Conservation (phyloP, 2,797 vertebrate species). For the Tiaroga cobitis region DNA sequence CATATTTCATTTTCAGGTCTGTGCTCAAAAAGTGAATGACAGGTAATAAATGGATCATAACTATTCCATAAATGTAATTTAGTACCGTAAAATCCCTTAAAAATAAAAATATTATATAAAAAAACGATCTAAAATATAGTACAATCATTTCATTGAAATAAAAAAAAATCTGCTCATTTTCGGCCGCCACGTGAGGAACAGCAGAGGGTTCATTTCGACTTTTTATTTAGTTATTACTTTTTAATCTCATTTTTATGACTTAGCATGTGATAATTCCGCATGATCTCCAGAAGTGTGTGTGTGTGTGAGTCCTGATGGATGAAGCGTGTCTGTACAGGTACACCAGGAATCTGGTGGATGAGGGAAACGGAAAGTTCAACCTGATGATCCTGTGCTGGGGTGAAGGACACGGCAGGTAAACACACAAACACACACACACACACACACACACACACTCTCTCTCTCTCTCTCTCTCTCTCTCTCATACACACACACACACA, state of each 20-base stretch:
- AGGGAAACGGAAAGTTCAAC: conserved; percentile 96
- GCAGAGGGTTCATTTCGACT: not conserved
- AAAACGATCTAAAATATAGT: not conserved
- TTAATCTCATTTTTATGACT: not conserved
- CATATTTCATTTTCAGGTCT: no score
- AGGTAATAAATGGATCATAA: not conserved
- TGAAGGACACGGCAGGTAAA: conserved; percentile 97
- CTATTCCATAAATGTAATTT: not conserved
- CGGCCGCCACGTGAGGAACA: not conserved
- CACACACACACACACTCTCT: no score
- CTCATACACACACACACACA: no score
- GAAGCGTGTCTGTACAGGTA: conserved; percentile 77
- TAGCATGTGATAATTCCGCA: not conserved
- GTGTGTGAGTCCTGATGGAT: not conserved
- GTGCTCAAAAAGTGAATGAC: no score
- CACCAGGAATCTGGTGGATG: conserved; percentile 94
- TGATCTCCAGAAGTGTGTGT: not conserved
- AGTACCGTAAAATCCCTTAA: not conserved
- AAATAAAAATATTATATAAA: not conserved
- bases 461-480: no score
- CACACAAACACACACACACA: no score
- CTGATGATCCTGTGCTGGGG: conserved; percentile 98
- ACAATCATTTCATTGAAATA: not conserved
- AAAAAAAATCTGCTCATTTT: not conserved
- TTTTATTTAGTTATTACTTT: no score